These are phyloP conservation scores for Rugalucina vietnamica DNA, from an alignment of 2,888 invertebrate genomes.

Conservation along the genomic window DNA sequence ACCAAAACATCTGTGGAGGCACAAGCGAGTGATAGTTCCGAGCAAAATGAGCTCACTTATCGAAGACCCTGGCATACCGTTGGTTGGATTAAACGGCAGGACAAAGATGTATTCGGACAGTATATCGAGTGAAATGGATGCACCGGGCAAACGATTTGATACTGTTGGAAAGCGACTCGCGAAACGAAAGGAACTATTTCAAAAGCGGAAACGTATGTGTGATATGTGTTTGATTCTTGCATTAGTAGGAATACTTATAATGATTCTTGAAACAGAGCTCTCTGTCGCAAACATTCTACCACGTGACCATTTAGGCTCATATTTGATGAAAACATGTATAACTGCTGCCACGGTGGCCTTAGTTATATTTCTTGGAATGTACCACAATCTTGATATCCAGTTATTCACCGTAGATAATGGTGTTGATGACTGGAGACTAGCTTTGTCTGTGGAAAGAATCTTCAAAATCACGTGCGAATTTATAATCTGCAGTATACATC, in stretches of 20 bases:
- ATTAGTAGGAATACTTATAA: conserved; percentile 79
- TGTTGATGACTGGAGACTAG: conserved; percentile 82
- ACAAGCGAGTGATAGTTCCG: neutral
- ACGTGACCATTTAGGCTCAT: conserved; percentile 67
- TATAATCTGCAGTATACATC: conserved; percentile 81
- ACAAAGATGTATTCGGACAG: conserved; percentile 69
- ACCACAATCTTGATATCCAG: conserved; percentile 80
- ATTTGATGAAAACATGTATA: conserved; percentile 78
- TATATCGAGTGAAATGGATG: conserved; percentile 41
- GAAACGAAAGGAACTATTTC: conserved; percentile 80
- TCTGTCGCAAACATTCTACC: conserved; percentile 69
- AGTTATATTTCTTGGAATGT: conserved; percentile 79
- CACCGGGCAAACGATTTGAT: conserved; percentile 67
- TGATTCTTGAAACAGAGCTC: conserved; percentile 82
- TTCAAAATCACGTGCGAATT: conserved; percentile 90
- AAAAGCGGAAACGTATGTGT: conserved; percentile 74
- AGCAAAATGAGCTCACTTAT: conserved; percentile 77
- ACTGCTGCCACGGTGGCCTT: conserved; percentile 80
- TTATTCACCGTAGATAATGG: conserved; percentile 82
- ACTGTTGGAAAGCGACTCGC: conserved; percentile 82
- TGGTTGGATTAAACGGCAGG: conserved; percentile 80
- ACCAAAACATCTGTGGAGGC: conserved; percentile 1
- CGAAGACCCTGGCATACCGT: conserved; percentile 81
- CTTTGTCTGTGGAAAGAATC: conserved; percentile 75
- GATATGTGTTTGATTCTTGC: conserved; percentile 80